Evolutionary conservation across 2,888 invertebrate genomes (phyloP), one percentile per base, ranked within the genome.

Genomic region (Amiota mariae): DNA sequence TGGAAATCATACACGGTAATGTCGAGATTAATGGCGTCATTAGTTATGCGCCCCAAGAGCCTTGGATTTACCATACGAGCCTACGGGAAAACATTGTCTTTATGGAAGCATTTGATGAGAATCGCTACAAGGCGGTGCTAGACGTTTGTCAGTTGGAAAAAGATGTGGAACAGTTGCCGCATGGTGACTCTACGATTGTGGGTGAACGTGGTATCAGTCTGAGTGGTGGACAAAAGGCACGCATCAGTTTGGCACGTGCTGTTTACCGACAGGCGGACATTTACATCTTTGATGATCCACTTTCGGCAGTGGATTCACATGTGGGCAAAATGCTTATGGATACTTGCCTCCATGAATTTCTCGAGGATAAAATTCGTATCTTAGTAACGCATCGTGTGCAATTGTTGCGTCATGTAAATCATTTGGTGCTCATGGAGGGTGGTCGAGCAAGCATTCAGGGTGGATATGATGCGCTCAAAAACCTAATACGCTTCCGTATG

Each of bases 61-160:
- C 97, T 0, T 97, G 97, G 97, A 89, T 95, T 6, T 94, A 94
- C 82, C 92, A 88, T 89, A 92, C 94, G 24, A 95, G 95, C 77
- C 94, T 99, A 0, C 92, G 96, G 4, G 97, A 98, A 84, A 99
- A 99, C 89, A 97, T 99, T 75, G 88, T 97, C 6, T 98, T 99
- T 89, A 98, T 97, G 0, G 92, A 91, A 73, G 87, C 89, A 92
- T 84, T 91, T 92, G 76, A 94, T 92, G 93, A 94, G 67, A 84
- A 88, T 20, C 88, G 90, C 12, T 90, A 90, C 70, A 80, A 82
- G 11, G 90, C 89, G 47, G 92, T 93, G 0, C 86, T 93, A 8
- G 90, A 90, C 47, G 92, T 91, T 0, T 94, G 94, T 83, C 92
- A 93, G 24, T 88, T 94, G 72, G 91, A 92, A 74, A 90, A 90